phyloP scores from a whole-genome alignment of 35 echinoderm and acorn worm species.

The Stichopus chloronotus region DNA sequence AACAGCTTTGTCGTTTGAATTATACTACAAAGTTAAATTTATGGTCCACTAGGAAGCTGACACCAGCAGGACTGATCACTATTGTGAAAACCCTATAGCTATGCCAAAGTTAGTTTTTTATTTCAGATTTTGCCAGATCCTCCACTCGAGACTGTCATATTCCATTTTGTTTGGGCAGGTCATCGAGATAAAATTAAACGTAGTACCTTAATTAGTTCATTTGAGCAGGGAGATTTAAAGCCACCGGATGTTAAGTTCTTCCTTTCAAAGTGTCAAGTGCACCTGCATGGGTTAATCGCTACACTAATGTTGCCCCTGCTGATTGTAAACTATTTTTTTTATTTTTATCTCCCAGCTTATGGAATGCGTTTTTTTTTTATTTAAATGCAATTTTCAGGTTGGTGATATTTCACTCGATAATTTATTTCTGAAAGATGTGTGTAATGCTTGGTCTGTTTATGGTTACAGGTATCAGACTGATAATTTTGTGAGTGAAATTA shows the following conservation, averaged over 20 bases:
- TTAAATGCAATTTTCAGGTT: background rate
- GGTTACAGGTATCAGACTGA: background rate
- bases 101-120: background rate
- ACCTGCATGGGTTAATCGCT: too few relatives aligned
- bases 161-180: background rate
- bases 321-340: too few relatives aligned
- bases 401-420: background rate
- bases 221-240: too few relatives aligned
- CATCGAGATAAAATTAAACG: background rate
- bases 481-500: too few relatives aligned
- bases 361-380: background rate
- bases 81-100: background rate
- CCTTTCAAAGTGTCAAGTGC: too few relatives aligned
- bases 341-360: too few relatives aligned
- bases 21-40: background rate
- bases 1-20: background rate
- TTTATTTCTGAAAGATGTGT: background rate
- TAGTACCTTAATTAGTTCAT: background rate
- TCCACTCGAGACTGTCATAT: background rate
- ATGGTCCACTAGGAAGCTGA: background rate
- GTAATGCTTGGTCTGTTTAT: background rate
- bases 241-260: too few relatives aligned
- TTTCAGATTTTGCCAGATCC: background rate
- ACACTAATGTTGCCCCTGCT: too few relatives aligned
- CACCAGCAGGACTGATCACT: background rate